phyloP scores from a whole-genome alignment of 2,888 invertebrate species.

The Heliconius charithonia region DNA sequence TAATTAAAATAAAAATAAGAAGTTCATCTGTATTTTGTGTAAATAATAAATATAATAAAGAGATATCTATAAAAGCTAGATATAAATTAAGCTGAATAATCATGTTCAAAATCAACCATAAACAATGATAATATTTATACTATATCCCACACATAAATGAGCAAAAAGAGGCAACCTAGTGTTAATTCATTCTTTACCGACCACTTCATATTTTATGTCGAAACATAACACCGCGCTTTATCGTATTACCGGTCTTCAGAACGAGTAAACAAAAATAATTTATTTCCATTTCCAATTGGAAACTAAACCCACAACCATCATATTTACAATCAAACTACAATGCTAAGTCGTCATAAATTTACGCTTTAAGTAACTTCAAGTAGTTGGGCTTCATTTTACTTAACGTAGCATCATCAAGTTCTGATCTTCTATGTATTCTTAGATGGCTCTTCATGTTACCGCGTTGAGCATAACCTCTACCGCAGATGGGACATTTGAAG shows the following conservation, averaged over 20 bases:
- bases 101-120: not conserved
- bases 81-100: not conserved
- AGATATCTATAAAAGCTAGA: not conserved
- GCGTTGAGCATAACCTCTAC: slow-evolving; percentile 74
- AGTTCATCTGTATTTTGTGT: not conserved
- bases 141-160: too few relatives aligned
- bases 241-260: too few relatives aligned
- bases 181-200: too few relatives aligned
- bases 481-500: slow-evolving; percentile 78
- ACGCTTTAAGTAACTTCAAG: slow-evolving; percentile 68
- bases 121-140: too few relatives aligned
- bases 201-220: too few relatives aligned
- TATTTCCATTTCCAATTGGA: too few relatives aligned
- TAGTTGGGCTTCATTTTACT: slow-evolving; percentile 74
- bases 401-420: slow-evolving; percentile 65
- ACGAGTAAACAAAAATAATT: too few relatives aligned
- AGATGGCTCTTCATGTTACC: slow-evolving; percentile 80
- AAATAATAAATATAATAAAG: not conserved
- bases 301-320: too few relatives aligned
- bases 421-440: slow-evolving; percentile 71
- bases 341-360: slow-evolving; percentile 13
- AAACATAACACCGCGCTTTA: too few relatives aligned
- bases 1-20: not conserved
- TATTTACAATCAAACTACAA: not conserved
- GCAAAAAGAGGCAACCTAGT: too few relatives aligned